Evolutionary conservation across 2,113 vertebrate species (phyloP), one percentile per base, ranked within the genome.

Genomic region (Hyaena hyaena): DNA sequence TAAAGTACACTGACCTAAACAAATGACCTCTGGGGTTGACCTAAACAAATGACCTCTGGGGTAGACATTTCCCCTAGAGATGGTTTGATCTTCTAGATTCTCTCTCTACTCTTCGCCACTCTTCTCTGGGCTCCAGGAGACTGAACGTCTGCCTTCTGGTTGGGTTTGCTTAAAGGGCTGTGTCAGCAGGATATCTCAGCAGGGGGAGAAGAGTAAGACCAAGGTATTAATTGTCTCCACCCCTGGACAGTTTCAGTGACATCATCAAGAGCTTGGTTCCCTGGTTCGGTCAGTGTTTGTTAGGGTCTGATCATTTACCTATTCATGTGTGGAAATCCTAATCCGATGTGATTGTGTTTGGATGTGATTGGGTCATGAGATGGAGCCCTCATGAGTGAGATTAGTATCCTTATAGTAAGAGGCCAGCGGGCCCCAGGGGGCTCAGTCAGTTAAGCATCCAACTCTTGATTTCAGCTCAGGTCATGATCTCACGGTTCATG

Each of bases 321-420:
- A n/a, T 33, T 16, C 39, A 1, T 7, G 26, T 1, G 45, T 16
- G 45, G 55, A 86, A 80, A 63, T 31, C 53, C 58, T 43, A 63
- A n/a, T 17, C 23, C 16, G 23, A 2, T 4, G 19, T n/a, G 43
- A 55, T 2, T 2, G 33, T 4, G 16, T 16, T 19, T 4, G 45
- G 71, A 11, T 14, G 21, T 16, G 19, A 58, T 11, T 8, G 35
- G 10, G 33, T 77, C 86, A 11, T 39, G 12, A 88, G 11, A 9
- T 73, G 16, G 23, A 69, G 15, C 7, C 39, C 39, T 86, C 45
- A 0, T 0, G 5, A 69, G 3, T 2, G 39, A 17, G 3, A 5
- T 58, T 21, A 35, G 7, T 2, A 2, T 15, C 35, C 2, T 86
- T 58, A 10, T 1, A 4, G 45, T 43, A 33, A n/a, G 26, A 71